Percentiles rank a stretch among this genome's conserved stretches.
Conservation (phyloP, 1,140 invertebrate genomes). For the Popillia japonica region DNA sequence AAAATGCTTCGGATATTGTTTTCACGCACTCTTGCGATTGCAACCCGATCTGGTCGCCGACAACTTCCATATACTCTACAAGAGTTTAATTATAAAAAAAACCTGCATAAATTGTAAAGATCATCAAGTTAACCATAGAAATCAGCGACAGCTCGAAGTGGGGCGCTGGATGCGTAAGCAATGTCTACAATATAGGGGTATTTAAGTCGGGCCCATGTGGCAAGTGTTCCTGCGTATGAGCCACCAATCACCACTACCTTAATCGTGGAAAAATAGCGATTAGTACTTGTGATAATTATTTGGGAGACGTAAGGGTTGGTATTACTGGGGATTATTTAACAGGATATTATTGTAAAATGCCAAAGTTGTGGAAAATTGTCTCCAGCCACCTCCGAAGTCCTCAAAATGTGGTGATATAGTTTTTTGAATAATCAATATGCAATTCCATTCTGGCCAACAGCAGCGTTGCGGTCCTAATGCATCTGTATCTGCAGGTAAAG, state of each 20-base stretch:
- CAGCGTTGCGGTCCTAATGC: too few relatives aligned
- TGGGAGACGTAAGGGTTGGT: too few relatives aligned
- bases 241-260: conserved; percentile 74
- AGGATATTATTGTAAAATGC: too few relatives aligned
- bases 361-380: too few relatives aligned
- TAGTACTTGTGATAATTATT: too few relatives aligned
- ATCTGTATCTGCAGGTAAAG: too few relatives aligned
- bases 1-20: background rate
- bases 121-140: conserved; percentile 62
- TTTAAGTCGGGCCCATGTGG: conserved; percentile 78
- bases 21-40: background rate
- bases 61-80: conserved; percentile 32
- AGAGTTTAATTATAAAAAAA: background rate
- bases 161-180: conserved; percentile 79
- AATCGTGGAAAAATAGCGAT: background rate
- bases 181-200: conserved; percentile 81
- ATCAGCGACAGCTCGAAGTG: conserved; percentile 73
- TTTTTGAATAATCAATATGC: too few relatives aligned
- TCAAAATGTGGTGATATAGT: too few relatives aligned
- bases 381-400: too few relatives aligned
- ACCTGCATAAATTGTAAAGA: background rate
- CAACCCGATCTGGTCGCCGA: background rate
- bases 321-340: too few relatives aligned
- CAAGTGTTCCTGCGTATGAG: conserved; percentile 81
- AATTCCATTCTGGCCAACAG: too few relatives aligned